Evolutionary conservation across 2,888 invertebrate species (phyloP), one percentile per base, ranked within the genome.

Genomic region (Melolontha melolontha): DNA sequence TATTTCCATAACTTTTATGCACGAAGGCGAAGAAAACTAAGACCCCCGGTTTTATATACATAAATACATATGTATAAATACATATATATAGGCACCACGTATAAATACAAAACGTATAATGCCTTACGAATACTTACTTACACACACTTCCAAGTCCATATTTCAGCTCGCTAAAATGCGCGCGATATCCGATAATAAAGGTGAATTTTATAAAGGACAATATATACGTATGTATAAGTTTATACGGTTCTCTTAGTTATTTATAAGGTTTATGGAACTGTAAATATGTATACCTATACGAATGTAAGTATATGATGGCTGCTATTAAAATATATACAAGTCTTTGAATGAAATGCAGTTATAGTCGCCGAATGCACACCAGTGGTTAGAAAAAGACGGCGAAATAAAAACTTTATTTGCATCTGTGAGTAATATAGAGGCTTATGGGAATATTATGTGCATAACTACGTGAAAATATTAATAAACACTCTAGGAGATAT

Each of bases 1-100:
- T 72, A 74, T 73, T 59, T 59, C 59, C 75, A 75, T 75, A 75
- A 75, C 73, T 74, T 75, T 75, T 75, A 75, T 73, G 71, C 70
- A 71, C 73, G 59, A 66, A 73, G 66, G 73, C 75, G 75, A 71
- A 64, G 68, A 59, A 70, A 67, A 70, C 54, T 51, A 34, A 34
- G 64, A 64, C 51, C 49, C 57, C 70, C 64, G n/a, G 51, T 34
- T 34, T 34, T 34, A 34, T 34, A 34, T 34, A 22, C 51, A 52
- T 52, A 34, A 52, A 52, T 34, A 12, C 29, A 14, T 69, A 70
- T 66, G 64, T 66, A 70, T 66, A 52, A 49, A 22, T 17, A 22
- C 44, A 44, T 44, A 44, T 49, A 49, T 16, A 5, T 22, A 22
- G 22, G 16, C 16, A 10, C 17, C 5, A 16, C 22, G 22, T 34